These are phyloP conservation scores for Reticulitermes speratus DNA, from an alignment of 1,140 invertebrate species.

Conservation along the genomic window DNA sequence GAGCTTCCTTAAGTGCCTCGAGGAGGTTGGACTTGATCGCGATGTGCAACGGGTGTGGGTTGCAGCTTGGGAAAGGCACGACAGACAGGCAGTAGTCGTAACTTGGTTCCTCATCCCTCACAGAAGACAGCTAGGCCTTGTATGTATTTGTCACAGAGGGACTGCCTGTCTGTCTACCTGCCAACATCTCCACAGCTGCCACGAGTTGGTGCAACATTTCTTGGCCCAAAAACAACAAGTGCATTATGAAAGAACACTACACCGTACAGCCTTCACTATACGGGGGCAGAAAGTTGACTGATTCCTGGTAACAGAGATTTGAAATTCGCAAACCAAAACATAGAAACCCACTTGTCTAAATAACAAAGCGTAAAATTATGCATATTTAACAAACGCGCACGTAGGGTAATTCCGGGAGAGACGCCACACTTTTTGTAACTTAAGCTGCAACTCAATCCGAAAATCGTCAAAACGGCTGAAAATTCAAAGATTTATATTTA, in stretches of 20 bases:
- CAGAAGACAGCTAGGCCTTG: not conserved
- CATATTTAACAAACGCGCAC: too few relatives aligned
- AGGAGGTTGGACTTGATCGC: not conserved
- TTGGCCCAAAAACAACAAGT: not conserved
- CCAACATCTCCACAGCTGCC: not conserved
- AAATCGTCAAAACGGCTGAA: too few relatives aligned
- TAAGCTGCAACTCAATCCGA: too few relatives aligned
- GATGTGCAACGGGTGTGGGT: not conserved
- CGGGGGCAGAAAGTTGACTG: too few relatives aligned
- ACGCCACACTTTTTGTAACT: too few relatives aligned
- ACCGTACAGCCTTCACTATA: too few relatives aligned
- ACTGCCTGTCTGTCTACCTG: not conserved
- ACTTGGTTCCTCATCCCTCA: not conserved
- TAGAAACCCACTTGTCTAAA: too few relatives aligned
- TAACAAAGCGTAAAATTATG: too few relatives aligned
- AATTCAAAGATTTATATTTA: too few relatives aligned
- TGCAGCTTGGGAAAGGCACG: not conserved
- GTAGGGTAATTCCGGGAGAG: too few relatives aligned
- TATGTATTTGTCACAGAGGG: conserved; percentile 7
- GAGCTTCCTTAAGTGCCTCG: not conserved
- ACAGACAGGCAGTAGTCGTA: not conserved
- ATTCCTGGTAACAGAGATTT: too few relatives aligned
- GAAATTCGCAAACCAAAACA: too few relatives aligned
- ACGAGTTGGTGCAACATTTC: not conserved
- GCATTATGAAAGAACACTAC: not conserved